Evolutionary conservation across 2,113 vertebrate genomes (phyloP), one percentile per base, ranked within the genome.

Genomic region (Monarcha castaneiventris): DNA sequence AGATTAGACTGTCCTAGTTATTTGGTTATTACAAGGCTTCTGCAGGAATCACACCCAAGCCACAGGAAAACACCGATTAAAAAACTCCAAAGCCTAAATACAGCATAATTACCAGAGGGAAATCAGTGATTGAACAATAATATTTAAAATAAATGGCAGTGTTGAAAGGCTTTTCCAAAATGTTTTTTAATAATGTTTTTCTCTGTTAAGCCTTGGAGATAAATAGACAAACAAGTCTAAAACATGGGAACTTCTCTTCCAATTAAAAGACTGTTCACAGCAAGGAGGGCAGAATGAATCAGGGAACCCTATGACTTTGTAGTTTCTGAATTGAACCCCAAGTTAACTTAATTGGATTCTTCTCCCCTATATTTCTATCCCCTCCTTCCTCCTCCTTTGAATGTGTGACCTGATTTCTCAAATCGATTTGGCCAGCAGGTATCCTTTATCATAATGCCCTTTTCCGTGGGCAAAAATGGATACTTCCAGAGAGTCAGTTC

Each of bases 111-210:
- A 96, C 90, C 69, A 82, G 39, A 90, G 91, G 78, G 91, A 97
- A 95, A 94, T 71, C 20, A 29, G 89, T 97, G 95, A 96, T 97
- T 96, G 96, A 97, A 95, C 79, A 95, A 93, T 94, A 97, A 89
- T 96, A 91, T 96, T 97, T 97, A 66, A 95, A 96, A 96, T 96
- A 97, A 97, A 97, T n/a, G 37, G 23, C 66, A 90, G 64, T 80
- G 67, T 89, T 96, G 73, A 95, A 97, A 95, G 43, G 52, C 55
- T 97, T 93, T 77, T 96, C 51, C 69, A 96, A 96, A 97, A 72
- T 83, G 33, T 86, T 62, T 90, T 98, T 97, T 97, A 97, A 87
- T 96, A 84, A 81, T 88, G 18, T 94, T 97, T 96, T 55, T 93
- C 64, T 96, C 77, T 77, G 89, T 94, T 96, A 97, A 97, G 75